Evolutionary conservation across 2,888 invertebrate genomes (phyloP).

Genomic region (Smittia aterrima): DNA sequence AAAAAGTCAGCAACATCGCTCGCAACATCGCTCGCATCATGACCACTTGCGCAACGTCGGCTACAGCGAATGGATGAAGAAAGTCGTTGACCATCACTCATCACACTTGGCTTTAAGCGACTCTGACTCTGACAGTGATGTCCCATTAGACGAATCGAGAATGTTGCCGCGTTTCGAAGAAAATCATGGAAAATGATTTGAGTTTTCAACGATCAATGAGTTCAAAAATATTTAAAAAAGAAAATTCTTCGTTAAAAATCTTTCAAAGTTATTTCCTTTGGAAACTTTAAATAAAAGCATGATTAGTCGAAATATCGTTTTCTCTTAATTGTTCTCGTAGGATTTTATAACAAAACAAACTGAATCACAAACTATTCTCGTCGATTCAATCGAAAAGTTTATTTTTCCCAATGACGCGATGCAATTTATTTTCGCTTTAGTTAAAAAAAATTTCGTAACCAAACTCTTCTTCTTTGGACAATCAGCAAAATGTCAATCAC

Average conservation of each 20-base stretch:
- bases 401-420: too few species aligned
- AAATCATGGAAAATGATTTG: neutral
- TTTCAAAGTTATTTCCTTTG: neutral
- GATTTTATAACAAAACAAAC: too few species aligned
- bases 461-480: too few species aligned
- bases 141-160: constrained; percentile 17
- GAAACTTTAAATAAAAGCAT: too few species aligned
- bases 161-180: constrained; percentile 24
- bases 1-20: neutral
- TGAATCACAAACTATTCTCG: too few species aligned
- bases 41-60: constrained; percentile 36
- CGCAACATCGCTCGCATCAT: constrained; percentile 25
- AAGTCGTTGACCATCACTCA: constrained; percentile 37
- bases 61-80: constrained; percentile 40
- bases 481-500: too few species aligned
- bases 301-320: too few species aligned
- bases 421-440: too few species aligned
- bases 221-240: constrained; percentile 10
- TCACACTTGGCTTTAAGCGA: constrained; percentile 29
- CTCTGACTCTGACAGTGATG: constrained; percentile 5
- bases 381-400: too few species aligned
- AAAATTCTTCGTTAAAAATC: neutral
- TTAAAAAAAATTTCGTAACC: too few species aligned
- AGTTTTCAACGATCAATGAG: neutral
- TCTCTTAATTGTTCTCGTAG: too few species aligned